Percentiles rank a stretch among this genome's conserved stretches.
These are phyloP conservation scores for Corythornis leucogaster DNA, from an alignment of 2,797 vertebrate species.

Conservation along the genomic window DNA sequence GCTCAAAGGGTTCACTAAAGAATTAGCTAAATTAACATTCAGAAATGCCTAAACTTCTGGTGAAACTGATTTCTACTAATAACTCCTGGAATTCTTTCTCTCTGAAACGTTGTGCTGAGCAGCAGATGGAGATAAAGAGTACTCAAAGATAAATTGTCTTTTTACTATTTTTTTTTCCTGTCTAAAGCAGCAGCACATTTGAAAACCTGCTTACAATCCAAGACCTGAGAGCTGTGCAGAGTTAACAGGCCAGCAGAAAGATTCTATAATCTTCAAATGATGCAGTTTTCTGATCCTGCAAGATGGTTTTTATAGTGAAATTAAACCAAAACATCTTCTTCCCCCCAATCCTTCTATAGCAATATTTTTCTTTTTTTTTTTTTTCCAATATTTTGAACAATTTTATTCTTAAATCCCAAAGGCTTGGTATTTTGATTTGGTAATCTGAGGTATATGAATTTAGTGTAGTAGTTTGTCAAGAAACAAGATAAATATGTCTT, in stretches of 20 bases:
- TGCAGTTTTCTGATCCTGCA: neutral
- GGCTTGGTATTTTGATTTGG: neutral
- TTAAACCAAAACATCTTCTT: neutral
- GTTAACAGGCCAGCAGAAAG: neutral
- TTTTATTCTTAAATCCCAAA: neutral
- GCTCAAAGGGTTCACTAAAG: neutral
- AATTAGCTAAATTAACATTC: neutral
- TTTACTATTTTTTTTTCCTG: neutral
- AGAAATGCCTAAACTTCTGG: neutral
- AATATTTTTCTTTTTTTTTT: neutral
- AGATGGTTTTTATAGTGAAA: neutral
- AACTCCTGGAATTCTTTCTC: neutral
- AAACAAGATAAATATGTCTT: neutral
- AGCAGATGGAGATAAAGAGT: constrained; percentile 70
- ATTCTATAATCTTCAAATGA: too few species aligned
- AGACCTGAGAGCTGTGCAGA: neutral
- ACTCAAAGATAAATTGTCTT: neutral
- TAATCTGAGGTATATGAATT: neutral
- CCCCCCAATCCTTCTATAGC: neutral
- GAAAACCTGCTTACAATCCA: neutral
- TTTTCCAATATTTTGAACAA: neutral
- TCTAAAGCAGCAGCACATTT: neutral
- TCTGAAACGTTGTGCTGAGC: constrained; percentile 33
- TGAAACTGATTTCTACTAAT: neutral
- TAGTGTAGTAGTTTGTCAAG: neutral